Evolutionary conservation across 1,140 invertebrate species (phyloP).

Genomic region (Scylla paramamosain): DNA sequence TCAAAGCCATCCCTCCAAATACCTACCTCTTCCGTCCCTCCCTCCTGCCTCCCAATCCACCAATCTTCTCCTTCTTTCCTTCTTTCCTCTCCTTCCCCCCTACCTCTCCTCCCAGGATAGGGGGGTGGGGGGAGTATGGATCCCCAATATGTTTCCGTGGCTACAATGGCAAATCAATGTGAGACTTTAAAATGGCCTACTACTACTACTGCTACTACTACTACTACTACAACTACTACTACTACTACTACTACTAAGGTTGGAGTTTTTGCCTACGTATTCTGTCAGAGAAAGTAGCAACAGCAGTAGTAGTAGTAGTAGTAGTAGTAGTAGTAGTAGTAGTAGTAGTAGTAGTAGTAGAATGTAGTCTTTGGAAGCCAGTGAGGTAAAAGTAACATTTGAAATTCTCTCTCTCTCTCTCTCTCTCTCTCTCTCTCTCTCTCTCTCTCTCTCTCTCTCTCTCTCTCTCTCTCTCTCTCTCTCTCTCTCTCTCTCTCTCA

Average conservation of each 20-base stretch:
- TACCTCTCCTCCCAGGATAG: too few species aligned
- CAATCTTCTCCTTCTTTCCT: not conserved
- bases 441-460: slow-evolving; percentile 1
- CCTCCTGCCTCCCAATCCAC: too few species aligned
- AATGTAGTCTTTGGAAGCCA: not conserved
- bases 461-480: not conserved
- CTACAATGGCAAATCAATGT: not conserved
- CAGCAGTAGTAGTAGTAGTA: slow-evolving; percentile 23
- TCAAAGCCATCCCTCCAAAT: too few species aligned
- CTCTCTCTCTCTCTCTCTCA: slow-evolving; percentile 4
- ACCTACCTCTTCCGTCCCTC: too few species aligned
- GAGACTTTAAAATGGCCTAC: not conserved
- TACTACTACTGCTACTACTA: slow-evolving; percentile 22
- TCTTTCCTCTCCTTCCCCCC: too few species aligned
- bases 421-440: slow-evolving; percentile 20
- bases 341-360: not conserved
- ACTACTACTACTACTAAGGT: not conserved
- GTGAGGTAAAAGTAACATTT: not conserved
- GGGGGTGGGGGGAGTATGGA: not conserved
- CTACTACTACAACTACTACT: not conserved
- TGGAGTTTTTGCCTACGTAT: not conserved
- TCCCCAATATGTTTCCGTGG: not conserved
- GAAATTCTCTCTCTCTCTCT: not conserved
- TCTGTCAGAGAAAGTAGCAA: not conserved
- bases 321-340: slow-evolving; percentile 22